Evolutionary conservation across 2,113 vertebrate genomes (phyloP).

Genomic region (Salminus brasiliensis): DNA sequence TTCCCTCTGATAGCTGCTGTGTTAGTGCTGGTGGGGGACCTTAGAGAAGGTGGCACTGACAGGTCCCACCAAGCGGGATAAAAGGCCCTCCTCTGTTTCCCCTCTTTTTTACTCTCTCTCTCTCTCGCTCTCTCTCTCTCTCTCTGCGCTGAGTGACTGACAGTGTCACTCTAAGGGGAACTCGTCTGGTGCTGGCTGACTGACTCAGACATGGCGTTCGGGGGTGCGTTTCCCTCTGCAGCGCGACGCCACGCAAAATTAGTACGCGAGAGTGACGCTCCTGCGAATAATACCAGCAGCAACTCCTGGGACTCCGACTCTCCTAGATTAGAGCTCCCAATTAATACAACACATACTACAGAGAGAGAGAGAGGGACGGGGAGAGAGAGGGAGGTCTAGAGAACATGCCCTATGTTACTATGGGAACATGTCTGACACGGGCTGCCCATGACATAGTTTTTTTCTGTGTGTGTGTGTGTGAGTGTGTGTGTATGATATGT

Average conservation of each 20-base stretch:
- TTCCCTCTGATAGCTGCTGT: conserved; percentile 58
- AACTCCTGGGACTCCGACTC: conserved; percentile 42
- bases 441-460: conserved; percentile 34
- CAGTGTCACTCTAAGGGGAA: conserved; percentile 56
- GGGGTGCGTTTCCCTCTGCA: conserved; percentile 43
- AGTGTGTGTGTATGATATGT: no score
- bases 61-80: conserved; percentile 59
- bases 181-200: conserved; percentile 47
- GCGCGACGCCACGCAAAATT: conserved; percentile 46
- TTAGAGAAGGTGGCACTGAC: conserved; percentile 58
- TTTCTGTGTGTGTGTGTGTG: neutral
- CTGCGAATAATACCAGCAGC: conserved; percentile 52
- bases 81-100: conserved; percentile 53
- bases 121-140: conserved; percentile 24
- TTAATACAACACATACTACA: conserved; percentile 52
- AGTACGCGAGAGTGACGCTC: conserved; percentile 48
- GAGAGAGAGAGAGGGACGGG: conserved; percentile 21
- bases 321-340: conserved; percentile 57
- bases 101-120: conserved; percentile 22
- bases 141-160: conserved; percentile 56
- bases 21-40: conserved; percentile 54
- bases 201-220: conserved; percentile 32
- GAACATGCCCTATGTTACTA: conserved; percentile 32
- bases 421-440: conserved; percentile 35
- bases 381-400: conserved; percentile 15